These are phyloP conservation scores for Euglossa dilemma DNA, from an alignment of 1,140 invertebrate genomes.

Conservation along the genomic window DNA sequence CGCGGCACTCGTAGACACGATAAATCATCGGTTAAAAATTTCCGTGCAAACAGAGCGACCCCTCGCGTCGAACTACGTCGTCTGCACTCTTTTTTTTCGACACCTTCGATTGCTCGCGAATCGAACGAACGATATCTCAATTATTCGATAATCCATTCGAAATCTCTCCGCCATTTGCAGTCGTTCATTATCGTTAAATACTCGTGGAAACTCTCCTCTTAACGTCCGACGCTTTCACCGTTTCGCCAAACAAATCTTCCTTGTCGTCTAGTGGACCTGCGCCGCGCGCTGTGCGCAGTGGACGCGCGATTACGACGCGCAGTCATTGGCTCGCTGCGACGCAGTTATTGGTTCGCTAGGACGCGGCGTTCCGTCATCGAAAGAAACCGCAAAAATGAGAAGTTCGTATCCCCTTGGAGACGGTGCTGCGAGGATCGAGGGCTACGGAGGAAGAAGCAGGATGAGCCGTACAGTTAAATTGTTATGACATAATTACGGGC, in stretches of 20 bases:
- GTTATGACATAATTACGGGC: slow-evolving; percentile 79
- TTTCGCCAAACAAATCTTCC: not conserved
- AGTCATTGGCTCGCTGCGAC: slow-evolving; percentile 17
- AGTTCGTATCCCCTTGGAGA: slow-evolving; percentile 5
- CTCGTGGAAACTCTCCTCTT: not conserved
- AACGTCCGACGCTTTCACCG: not conserved
- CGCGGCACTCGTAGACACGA: slow-evolving; percentile 50
- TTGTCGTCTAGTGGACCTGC: not conserved
- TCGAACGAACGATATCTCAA: not conserved
- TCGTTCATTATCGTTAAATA: not conserved
- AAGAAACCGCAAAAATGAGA: slow-evolving; percentile 53
- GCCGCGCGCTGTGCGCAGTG: not conserved
- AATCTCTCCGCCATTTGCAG: not conserved
- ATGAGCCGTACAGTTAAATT: slow-evolving; percentile 68
- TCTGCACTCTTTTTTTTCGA: no score
- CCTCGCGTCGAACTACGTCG: not conserved
- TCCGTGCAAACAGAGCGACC: not conserved
- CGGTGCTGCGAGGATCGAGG: not conserved
- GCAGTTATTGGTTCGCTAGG: slow-evolving; percentile 20
- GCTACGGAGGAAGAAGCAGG: not conserved
- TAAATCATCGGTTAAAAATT: slow-evolving; percentile 48
- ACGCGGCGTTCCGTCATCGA: slow-evolving; percentile 5
- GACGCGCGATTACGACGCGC: slow-evolving; percentile 32
- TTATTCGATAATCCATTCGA: not conserved
- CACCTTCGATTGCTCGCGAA: no score